These are phyloP conservation scores for Cyanistes caeruleus DNA, from an alignment of 2,113 vertebrate species.

Conservation along the genomic window DNA sequence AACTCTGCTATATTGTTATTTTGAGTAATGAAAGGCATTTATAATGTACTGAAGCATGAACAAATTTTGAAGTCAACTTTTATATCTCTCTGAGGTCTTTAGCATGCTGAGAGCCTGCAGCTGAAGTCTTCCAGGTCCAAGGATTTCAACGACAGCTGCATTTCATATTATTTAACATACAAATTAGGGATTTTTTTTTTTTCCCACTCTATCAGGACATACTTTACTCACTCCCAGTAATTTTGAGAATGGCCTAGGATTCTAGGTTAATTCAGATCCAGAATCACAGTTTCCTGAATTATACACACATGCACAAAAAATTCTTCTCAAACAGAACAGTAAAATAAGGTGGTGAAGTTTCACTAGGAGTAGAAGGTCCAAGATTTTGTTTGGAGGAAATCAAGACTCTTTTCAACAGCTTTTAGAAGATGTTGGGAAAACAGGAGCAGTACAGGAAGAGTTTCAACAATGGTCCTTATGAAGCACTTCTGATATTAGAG, in stretches of 20 bases:
- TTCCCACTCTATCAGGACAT: background rate
- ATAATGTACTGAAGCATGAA: background rate
- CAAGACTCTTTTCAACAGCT: background rate
- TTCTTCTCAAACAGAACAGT: background rate
- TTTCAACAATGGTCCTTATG: background rate
- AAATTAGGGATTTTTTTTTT: background rate
- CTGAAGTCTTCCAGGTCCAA: background rate
- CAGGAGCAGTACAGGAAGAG: background rate
- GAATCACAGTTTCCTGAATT: background rate
- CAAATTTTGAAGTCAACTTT: background rate
- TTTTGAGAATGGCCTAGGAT: background rate
- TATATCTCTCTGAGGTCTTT: slow-evolving; percentile 18
- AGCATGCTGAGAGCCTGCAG: background rate
- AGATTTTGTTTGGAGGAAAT: background rate
- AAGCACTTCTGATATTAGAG: background rate
- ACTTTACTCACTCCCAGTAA: background rate
- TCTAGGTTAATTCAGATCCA: background rate
- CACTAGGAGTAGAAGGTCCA: background rate
- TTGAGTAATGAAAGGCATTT: slow-evolving; percentile 24
- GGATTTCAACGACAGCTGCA: background rate
- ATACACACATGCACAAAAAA: background rate
- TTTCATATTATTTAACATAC: background rate
- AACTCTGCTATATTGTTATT: background rate
- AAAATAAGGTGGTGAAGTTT: background rate
- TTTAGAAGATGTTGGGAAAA: background rate